These are phyloP conservation scores for Rhabditoides inermis DNA, from an alignment of 2,888 invertebrate species.

Conservation along the genomic window DNA sequence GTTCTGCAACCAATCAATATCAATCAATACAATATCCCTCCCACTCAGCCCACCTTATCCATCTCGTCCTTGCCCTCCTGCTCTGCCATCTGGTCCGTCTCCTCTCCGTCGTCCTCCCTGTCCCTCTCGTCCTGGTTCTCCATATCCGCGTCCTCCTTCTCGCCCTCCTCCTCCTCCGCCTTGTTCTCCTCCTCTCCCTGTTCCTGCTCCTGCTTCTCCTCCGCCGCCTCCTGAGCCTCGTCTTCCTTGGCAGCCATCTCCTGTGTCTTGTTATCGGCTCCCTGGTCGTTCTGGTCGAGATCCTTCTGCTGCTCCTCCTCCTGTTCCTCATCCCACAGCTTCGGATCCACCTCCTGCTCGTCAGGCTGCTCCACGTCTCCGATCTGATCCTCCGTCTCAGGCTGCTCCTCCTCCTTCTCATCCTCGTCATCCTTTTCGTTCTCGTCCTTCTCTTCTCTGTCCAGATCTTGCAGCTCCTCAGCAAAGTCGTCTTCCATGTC, in stretches of 20 bases:
- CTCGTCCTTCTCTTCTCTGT: constrained; percentile 57
- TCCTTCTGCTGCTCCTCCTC: constrained; percentile 59
- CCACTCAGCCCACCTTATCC: constrained; percentile 16
- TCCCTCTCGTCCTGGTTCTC: constrained; percentile 12
- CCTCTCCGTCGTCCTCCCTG: constrained; percentile 60
- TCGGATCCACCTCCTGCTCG: constrained; percentile 77
- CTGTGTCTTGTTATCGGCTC: constrained; percentile 32
- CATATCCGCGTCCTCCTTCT: not conserved
- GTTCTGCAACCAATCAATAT: constrained; percentile 8
- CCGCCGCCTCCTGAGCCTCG: constrained; percentile 52
- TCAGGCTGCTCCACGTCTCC: constrained; percentile 57
- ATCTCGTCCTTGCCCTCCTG: constrained; percentile 47
- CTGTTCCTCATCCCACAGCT: constrained; percentile 88
- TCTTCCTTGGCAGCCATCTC: constrained; percentile 56
- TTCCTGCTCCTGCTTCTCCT: constrained; percentile 66
- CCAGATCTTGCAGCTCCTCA: constrained; percentile 44
- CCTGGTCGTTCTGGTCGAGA: constrained; percentile 58
- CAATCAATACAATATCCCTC: constrained; percentile 16
- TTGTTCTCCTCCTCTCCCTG: constrained; percentile 63
- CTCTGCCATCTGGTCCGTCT: constrained; percentile 27
- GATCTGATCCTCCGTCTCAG: constrained; percentile 32
- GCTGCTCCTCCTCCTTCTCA: constrained; percentile 26
- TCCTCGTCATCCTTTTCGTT: constrained; percentile 61
- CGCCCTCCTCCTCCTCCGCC: constrained; percentile 36
- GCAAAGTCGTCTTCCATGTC: constrained; percentile 32